These are phyloP conservation scores for Spondyliosoma cantharus DNA, from an alignment of 2,797 vertebrate genomes.

Conservation along the genomic window DNA sequence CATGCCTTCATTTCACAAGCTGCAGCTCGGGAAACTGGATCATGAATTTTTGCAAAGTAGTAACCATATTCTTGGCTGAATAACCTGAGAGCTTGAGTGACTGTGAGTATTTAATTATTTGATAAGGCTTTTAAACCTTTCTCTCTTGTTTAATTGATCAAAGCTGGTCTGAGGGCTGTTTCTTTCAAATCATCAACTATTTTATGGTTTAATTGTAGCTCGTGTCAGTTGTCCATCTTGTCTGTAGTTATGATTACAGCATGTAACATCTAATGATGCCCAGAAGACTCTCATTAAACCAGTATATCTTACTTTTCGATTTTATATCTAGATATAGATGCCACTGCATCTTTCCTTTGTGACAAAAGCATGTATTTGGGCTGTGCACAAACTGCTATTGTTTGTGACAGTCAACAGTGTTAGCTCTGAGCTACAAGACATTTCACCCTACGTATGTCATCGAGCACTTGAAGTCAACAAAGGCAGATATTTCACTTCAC, in stretches of 20 bases:
- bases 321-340: not conserved
- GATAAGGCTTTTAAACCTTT: not conserved
- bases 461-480: not conserved
- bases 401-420: not conserved
- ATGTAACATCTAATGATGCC: not conserved
- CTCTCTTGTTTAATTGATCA: not conserved
- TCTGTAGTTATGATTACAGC: not conserved
- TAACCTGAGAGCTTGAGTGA: not conserved
- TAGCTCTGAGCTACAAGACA: conserved; percentile 9
- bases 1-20: not conserved
- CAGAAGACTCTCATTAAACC: not conserved
- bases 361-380: not conserved
- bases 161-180: not conserved
- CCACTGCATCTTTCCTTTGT: not conserved
- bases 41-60: not conserved
- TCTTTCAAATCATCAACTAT: not conserved
- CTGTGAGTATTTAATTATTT: not conserved
- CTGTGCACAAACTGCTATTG: not conserved
- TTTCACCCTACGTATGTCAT: not conserved
- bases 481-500: too few species aligned
- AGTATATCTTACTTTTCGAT: not conserved
- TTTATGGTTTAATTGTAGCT: not conserved
- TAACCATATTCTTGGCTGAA: not conserved
- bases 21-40: not conserved
- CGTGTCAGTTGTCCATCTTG: not conserved